Conservation (phyloP, 2,888 invertebrate genomes). For the Caenorhabditis zanzibari region DNA sequence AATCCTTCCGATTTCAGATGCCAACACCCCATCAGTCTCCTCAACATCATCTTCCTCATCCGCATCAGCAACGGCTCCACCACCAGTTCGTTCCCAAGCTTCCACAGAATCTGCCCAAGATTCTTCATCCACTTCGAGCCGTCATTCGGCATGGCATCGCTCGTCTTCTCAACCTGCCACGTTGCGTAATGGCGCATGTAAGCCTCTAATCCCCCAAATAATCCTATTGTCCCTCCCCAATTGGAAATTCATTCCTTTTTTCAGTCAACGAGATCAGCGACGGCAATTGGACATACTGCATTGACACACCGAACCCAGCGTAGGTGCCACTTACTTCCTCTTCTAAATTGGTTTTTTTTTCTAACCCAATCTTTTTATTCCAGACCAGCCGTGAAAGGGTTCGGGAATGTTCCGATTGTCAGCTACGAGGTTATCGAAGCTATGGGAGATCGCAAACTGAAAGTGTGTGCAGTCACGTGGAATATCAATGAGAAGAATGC, state of each 20-base stretch:
- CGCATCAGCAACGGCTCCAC: background rate
- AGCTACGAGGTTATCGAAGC: conserved; percentile 67
- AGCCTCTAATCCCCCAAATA: conserved; percentile 51
- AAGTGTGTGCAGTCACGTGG: conserved; percentile 75
- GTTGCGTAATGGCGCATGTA: conserved; percentile 52
- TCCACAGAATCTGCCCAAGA: conserved; percentile 39
- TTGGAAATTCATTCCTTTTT: conserved; percentile 47
- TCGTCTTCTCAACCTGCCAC: conserved; percentile 64
- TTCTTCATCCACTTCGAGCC: background rate
- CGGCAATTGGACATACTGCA: conserved; percentile 65
- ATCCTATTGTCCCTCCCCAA: conserved; percentile 50
- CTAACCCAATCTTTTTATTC: background rate
- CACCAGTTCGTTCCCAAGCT: conserved; percentile 12
- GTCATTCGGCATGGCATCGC: conserved; percentile 35
- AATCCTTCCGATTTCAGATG: conserved; percentile 28
- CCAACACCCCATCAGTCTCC: conserved; percentile 33
- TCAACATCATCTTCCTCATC: conserved; percentile 7
- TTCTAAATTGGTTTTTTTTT: background rate
- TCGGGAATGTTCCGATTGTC: conserved; percentile 71
- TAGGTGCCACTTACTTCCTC: conserved; percentile 5
- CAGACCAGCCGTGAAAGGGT: conserved; percentile 68
- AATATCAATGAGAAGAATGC: conserved; percentile 78
- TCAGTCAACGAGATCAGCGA: conserved; percentile 63
- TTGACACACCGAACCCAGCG: conserved; percentile 37
- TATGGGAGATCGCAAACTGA: conserved; percentile 62